Percentiles rank a stretch among this genome's conserved stretches.
phyloP scores from a whole-genome alignment of 2,888 invertebrate genomes.

The Tipula lateralis region DNA sequence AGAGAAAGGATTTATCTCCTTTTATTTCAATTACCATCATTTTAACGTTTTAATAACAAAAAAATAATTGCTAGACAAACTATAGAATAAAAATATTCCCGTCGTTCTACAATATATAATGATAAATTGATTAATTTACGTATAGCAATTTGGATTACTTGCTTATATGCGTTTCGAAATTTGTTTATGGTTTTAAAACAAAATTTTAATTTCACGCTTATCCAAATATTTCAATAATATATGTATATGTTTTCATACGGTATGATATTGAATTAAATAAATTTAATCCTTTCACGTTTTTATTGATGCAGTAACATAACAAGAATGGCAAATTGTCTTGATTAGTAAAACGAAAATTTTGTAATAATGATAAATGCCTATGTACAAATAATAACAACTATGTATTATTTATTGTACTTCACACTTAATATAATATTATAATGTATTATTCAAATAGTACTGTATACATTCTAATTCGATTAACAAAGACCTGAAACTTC shows the following conservation, averaged over 20 bases:
- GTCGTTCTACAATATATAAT: not conserved
- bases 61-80: not conserved
- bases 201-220: not conserved
- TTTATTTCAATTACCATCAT: too few species aligned
- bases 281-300: not conserved
- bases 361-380: not conserved
- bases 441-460: not conserved
- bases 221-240: not conserved
- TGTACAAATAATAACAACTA: not conserved
- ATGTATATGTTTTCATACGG: not conserved
- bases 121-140: not conserved
- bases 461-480: not conserved
- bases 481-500: not conserved
- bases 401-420: too few species aligned
- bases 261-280: not conserved
- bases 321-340: not conserved
- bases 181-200: not conserved
- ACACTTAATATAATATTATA: not conserved
- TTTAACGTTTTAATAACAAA: too few species aligned
- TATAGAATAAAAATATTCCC: not conserved
- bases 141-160: not conserved
- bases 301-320: not conserved
- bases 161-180: not conserved
- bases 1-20: too few species aligned
- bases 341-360: not conserved